Evolutionary conservation across 2,797 vertebrate genomes (phyloP), one percentile per base, ranked within the genome.

Genomic region (Moxostoma hubbsi): DNA sequence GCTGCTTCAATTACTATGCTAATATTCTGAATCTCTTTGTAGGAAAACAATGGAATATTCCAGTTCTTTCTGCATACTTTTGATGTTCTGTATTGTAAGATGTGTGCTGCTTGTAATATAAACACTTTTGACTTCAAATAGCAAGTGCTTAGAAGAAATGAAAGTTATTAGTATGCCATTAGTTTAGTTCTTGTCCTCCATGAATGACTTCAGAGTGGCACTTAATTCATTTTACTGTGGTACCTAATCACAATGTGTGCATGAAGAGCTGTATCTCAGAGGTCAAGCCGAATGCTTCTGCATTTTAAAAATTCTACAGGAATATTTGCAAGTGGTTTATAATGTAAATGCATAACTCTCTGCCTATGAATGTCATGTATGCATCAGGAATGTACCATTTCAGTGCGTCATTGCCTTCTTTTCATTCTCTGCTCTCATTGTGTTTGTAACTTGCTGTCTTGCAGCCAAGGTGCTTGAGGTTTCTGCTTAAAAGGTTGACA

Each of bases 401-500:
- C 8, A 5, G 11, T 11, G 15, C 47, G 1, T 68, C 4, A 5
- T 46, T 47, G 7, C 15, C 50, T 51, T 12, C 43, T 70, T 6
- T 64, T 15, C 12, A n/a, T 36, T 15, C 62, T 66, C 51, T 46
- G 53, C 24, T n/a, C 49, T 13, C 2, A 7, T 57, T 36, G 24
- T 73, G 15, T 75, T 73, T 58, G 55, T 45, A 12, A 65, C 18
- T 12, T 54, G 43, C 24, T 62, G 12, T 74, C 59, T 64, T 43
- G 9, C 8, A 51, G 12, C 43, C 46, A 49, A 72, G 18, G 58
- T 61, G 50, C 74, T 67, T 66, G 75, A 73, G 69, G 13, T 58
- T 36, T 45, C 45, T 75, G 46, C 53, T 70, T 87, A 84, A 77
- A 78, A 79, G 80, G 88, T 88, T 89, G 85, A 74, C 84, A 88